Percentiles rank a stretch among this genome's conserved stretches.
Evolutionary conservation across 2,888 invertebrate genomes (phyloP).

Genomic region (Apotomis betuletana): DNA sequence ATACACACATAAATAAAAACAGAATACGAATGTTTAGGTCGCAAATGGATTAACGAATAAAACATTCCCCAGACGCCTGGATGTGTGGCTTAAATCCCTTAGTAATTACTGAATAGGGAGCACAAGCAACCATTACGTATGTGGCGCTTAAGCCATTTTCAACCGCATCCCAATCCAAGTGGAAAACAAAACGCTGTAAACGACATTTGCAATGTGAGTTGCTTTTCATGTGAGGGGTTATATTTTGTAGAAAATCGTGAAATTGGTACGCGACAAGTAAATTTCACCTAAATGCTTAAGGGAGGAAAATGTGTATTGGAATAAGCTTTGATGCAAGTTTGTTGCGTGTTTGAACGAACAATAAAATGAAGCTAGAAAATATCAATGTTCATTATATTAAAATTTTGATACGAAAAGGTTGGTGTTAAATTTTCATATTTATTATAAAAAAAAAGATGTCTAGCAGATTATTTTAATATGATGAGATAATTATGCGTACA

Average conservation of each 20-base stretch:
- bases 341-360: neutral
- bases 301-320: neutral
- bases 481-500: no score
- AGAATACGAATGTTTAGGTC: conserved; percentile 13
- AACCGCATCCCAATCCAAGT: neutral
- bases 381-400: no score
- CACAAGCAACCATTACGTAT: neutral
- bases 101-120: neutral
- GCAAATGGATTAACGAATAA: conserved; percentile 29
- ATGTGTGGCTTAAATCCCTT: neutral
- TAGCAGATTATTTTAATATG: no score
- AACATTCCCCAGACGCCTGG: conserved; percentile 6
- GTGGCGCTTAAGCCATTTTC: neutral
- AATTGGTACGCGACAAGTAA: neutral
- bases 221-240: neutral
- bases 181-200: neutral
- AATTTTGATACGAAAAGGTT: no score
- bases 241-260: neutral
- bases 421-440: no score
- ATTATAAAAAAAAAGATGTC: no score
- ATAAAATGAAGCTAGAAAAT: no score
- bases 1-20: neutral
- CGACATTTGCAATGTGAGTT: neutral
- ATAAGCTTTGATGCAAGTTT: neutral
- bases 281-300: neutral